These are phyloP conservation scores for Athrips mouffetella DNA, from an alignment of 2,888 invertebrate genomes.

Conservation along the genomic window DNA sequence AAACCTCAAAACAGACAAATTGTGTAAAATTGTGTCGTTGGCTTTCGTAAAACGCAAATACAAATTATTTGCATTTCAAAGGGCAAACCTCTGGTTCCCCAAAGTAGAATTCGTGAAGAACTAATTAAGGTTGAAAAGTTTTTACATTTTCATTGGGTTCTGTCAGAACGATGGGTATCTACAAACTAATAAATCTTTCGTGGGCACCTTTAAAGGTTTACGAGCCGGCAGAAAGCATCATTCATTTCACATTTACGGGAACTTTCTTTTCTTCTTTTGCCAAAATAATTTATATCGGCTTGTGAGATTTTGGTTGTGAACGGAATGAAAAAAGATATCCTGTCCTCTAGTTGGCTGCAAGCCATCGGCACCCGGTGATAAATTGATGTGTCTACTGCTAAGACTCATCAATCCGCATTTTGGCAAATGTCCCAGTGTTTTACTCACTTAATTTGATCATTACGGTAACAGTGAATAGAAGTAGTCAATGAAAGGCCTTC, in stretches of 20 bases:
- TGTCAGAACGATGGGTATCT: conserved; percentile 25
- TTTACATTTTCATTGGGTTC: conserved; percentile 31
- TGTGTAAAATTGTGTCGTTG: conserved; percentile 26
- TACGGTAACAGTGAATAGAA: neutral
- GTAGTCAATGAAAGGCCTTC: neutral
- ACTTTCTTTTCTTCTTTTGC: conserved; percentile 6
- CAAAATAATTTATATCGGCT: conserved; percentile 7
- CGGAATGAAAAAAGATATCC: neutral
- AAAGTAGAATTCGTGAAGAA: conserved; percentile 41
- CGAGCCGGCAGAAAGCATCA: conserved; percentile 7
- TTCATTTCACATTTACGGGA: conserved; percentile 15
- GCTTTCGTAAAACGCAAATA: conserved; percentile 20
- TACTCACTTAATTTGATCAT: neutral
- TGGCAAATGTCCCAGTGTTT: neutral
- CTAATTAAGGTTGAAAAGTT: conserved; percentile 44
- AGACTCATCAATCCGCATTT: conserved; percentile 1
- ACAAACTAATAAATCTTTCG: conserved; percentile 26
- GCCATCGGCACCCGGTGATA: conserved; percentile 10
- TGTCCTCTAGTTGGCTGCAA: neutral
- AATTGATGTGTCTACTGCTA: conserved; percentile 5
- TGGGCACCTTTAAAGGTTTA: conserved; percentile 10
- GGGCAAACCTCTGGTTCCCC: conserved; percentile 29
- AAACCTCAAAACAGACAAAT: conserved; percentile 26
- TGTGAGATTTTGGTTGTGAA: neutral
- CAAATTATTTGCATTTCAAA: conserved; percentile 51